Evolutionary conservation across 2,113 vertebrate genomes (phyloP).

Genomic region (Tiliqua scincoides): DNA sequence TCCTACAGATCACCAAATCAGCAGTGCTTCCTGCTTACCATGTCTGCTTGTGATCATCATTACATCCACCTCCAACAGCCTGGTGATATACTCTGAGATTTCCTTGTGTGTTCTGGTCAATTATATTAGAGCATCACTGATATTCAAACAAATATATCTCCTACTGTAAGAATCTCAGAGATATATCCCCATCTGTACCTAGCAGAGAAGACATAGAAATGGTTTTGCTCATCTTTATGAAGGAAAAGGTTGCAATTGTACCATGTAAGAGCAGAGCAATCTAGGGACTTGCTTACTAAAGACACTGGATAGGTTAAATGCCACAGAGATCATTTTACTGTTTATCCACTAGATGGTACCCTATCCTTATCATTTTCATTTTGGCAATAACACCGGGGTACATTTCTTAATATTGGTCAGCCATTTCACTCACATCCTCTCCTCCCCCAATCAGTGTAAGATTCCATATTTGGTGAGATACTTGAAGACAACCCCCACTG

Average conservation of each 20-base stretch:
- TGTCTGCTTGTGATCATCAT: not conserved
- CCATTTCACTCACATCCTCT: constrained; percentile 51
- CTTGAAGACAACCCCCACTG: constrained; percentile 8
- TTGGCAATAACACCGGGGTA: constrained; percentile 30
- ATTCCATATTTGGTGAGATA: constrained; percentile 46
- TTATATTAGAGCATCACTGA: not conserved
- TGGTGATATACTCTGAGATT: not conserved
- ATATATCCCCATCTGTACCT: constrained; percentile 33
- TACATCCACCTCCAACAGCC: not conserved
- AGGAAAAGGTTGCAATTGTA: constrained; percentile 43
- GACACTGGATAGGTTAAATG: constrained; percentile 57
- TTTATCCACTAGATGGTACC: constrained; percentile 76
- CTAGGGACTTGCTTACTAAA: constrained; percentile 52
- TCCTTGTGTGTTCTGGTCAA: not conserved
- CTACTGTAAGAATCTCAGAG: constrained; percentile 51
- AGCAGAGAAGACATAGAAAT: constrained; percentile 40
- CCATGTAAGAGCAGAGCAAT: constrained; percentile 18
- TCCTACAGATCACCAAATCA: not conserved
- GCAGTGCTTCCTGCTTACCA: not conserved
- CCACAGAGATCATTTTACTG: constrained; percentile 42
- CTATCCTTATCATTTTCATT: constrained; percentile 60
- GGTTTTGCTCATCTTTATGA: constrained; percentile 57
- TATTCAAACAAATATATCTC: constrained; percentile 32
- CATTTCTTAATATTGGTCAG: constrained; percentile 11
- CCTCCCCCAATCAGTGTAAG: constrained; percentile 27